A percentile compares a stretch with the other conserved stretches of the same genome.
These are phyloP conservation scores for Tetrao urogallus DNA, from an alignment of 2,113 vertebrate species.

Conservation along the genomic window DNA sequence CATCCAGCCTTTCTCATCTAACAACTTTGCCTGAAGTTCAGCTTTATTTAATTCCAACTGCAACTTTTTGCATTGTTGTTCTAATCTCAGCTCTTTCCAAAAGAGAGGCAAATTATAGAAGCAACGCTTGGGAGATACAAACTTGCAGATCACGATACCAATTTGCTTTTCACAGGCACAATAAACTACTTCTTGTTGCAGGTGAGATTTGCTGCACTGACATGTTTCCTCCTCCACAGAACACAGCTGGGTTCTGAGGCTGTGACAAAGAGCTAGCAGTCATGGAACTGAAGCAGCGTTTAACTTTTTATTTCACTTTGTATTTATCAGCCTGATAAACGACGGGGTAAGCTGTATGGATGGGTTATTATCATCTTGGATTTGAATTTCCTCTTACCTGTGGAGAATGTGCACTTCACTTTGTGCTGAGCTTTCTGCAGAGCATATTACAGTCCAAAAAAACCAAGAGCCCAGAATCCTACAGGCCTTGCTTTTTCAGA, in stretches of 20 bases:
- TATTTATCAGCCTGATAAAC: not conserved
- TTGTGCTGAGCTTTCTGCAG: not conserved
- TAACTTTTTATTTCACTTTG: not conserved
- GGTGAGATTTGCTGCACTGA: conserved; percentile 8
- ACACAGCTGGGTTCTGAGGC: not conserved
- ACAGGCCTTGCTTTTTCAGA: not conserved
- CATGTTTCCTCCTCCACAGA: not conserved
- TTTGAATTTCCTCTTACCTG: conserved; percentile 26
- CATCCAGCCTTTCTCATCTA: not conserved
- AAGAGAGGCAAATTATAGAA: conserved; percentile 29
- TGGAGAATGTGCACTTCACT: not conserved
- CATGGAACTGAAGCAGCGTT: not conserved
- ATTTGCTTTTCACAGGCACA: conserved; percentile 46
- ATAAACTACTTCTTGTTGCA: conserved; percentile 18
- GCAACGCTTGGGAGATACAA: not conserved
- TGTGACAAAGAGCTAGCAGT: not conserved
- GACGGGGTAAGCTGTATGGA: not conserved
- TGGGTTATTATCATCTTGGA: not conserved
- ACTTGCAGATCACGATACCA: conserved; percentile 16
- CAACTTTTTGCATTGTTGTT: not conserved
- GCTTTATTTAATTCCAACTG: conserved; percentile 21
- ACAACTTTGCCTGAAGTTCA: not conserved
- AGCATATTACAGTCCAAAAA: not conserved
- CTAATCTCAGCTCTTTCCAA: not conserved
- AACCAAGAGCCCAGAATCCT: not conserved